phyloP scores from a whole-genome alignment of 2,888 invertebrate genomes.

The Parapristionchus giblindavisi region DNA sequence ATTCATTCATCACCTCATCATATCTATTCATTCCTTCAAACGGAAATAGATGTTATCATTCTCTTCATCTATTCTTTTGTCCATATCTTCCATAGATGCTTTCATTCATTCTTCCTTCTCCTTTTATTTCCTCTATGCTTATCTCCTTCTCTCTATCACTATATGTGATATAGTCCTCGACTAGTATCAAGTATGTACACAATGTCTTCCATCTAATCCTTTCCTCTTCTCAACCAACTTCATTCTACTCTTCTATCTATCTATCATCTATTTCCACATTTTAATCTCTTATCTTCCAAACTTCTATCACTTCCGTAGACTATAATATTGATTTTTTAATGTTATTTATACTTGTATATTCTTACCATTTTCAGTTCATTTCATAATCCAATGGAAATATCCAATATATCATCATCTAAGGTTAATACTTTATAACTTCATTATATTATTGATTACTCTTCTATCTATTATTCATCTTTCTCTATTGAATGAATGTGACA shows the following conservation, averaged over 20 bases:
- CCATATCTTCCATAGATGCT: not conserved
- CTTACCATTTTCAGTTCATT: slow-evolving; percentile 46
- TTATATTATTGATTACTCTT: no score
- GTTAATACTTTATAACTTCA: slow-evolving; percentile 15
- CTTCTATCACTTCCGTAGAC: not conserved
- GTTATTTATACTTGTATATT: not conserved
- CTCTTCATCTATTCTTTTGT: not conserved
- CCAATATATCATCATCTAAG: slow-evolving; percentile 58
- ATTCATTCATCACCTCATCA: not conserved
- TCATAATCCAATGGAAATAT: slow-evolving; percentile 49
- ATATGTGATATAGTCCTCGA: slow-evolving; percentile 15
- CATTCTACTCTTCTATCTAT: not conserved
- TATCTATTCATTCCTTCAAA: slow-evolving; percentile 12
- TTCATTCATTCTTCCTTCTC: not conserved
- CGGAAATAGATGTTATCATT: not conserved
- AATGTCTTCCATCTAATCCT: not conserved
- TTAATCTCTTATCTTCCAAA: not conserved
- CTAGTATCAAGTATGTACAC: no score
- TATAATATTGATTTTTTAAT: no score
- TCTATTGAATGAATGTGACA: not conserved
- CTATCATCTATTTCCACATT: not conserved
- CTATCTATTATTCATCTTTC: no score
- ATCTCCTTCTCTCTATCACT: not conserved
- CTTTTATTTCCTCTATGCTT: not conserved
- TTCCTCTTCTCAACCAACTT: not conserved